A percentile compares a stretch with the other conserved stretches of the same genome.
These are phyloP conservation scores for Hydrolagus affinis DNA, from an alignment of 2,113 vertebrate species.

Conservation along the genomic window DNA sequence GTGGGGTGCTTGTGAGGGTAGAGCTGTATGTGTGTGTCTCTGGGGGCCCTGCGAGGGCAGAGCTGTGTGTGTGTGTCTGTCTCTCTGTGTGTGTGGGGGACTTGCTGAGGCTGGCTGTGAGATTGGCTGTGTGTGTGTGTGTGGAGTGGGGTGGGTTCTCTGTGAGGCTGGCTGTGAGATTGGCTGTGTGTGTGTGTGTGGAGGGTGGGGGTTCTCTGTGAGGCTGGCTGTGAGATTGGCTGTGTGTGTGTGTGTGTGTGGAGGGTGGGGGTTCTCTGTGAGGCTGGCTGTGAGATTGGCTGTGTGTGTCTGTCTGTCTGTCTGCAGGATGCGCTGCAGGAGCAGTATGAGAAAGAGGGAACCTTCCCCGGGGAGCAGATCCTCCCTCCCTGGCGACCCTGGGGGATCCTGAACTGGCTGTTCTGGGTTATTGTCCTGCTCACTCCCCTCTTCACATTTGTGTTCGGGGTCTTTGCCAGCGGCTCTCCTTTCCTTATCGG, in stretches of 20 bases:
- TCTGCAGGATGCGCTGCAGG: slow-evolving; percentile 84
- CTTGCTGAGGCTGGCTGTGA: not conserved
- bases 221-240: not conserved
- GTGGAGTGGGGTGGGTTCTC: not conserved
- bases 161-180: not conserved
- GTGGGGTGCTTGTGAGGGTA: too few relatives aligned
- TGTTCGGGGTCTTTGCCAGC: slow-evolving; percentile 79
- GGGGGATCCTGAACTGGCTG: slow-evolving; percentile 90
- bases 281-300: too few relatives aligned
- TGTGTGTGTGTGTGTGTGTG: too few relatives aligned
- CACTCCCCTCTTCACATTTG: slow-evolving; percentile 87
- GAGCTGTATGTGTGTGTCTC: too few relatives aligned
- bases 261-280: too few relatives aligned
- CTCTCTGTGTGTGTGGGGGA: not conserved
- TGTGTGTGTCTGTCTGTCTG: slow-evolving; percentile 31
- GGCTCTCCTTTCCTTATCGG: slow-evolving; percentile 91
- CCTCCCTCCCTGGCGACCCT: slow-evolving; percentile 67
- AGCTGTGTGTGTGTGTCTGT: slow-evolving; percentile 4
- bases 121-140: not conserved
- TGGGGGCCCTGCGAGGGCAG: too few relatives aligned
- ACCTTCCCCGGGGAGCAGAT: slow-evolving; percentile 74
- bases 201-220: not conserved
- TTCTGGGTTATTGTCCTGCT: slow-evolving; percentile 90
- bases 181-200: too few relatives aligned
- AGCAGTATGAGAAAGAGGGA: slow-evolving; percentile 76